Conservation (phyloP, 2,113 vertebrate genomes). For the Callipepla californica region DNA sequence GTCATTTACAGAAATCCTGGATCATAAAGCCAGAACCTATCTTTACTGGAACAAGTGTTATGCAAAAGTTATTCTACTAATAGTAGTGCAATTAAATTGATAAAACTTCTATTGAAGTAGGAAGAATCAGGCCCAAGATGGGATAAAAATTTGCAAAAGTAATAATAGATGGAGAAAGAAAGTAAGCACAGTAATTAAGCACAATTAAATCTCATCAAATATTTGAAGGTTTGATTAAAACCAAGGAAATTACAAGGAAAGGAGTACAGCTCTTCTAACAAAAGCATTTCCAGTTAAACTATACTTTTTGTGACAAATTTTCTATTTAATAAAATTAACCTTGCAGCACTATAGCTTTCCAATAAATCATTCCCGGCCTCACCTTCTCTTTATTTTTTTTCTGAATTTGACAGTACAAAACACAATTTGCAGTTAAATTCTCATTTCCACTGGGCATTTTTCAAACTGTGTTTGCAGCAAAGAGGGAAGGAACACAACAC, state of each 20-base stretch:
- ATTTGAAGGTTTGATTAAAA: neutral
- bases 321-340: slow-evolving; percentile 41
- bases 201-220: neutral
- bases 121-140: neutral
- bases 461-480: slow-evolving; percentile 1
- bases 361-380: slow-evolving; percentile 16
- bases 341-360: neutral
- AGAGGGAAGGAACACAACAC: neutral
- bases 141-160: neutral
- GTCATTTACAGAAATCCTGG: neutral
- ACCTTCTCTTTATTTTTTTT: neutral
- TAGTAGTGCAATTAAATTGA: neutral
- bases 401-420: slow-evolving; percentile 17
- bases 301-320: slow-evolving; percentile 11
- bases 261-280: neutral
- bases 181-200: neutral
- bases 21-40: neutral
- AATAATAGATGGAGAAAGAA: neutral
- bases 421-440: slow-evolving; percentile 14
- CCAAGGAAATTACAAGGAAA: neutral
- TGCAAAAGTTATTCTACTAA: neutral
- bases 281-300: neutral
- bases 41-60: neutral
- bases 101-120: neutral
- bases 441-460: neutral